Conservation (phyloP, 2,888 invertebrate genomes). For the Campoplex capitator region DNA sequence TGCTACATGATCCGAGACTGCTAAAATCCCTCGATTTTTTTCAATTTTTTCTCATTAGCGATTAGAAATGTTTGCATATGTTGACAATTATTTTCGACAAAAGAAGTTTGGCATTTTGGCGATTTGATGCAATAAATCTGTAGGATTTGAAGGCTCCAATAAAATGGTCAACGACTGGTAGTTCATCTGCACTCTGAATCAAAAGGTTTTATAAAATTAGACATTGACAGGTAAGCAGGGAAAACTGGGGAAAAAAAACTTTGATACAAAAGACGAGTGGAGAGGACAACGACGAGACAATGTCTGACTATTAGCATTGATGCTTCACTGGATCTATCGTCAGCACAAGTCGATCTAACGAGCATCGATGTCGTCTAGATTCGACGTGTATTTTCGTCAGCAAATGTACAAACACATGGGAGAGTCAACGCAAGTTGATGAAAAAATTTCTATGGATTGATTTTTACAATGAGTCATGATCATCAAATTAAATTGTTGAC, state of each 20-base stretch:
- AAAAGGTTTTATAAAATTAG: neutral
- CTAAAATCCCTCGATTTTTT: neutral
- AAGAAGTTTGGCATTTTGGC: too few relatives aligned
- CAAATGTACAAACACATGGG: constrained; percentile 1
- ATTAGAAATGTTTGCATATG: too few relatives aligned
- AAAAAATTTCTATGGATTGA: neutral
- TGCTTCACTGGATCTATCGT: constrained; percentile 54
- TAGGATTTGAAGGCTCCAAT: too few relatives aligned
- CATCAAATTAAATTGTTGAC: neutral
- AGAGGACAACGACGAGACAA: constrained; percentile 12
- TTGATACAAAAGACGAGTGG: neutral
- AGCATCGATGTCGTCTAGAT: constrained; percentile 44
- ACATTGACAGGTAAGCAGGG: neutral
- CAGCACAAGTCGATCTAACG: constrained; percentile 55
- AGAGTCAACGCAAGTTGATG: neutral
- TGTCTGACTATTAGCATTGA: constrained; percentile 63
- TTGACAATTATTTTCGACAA: too few relatives aligned
- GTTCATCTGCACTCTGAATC: too few relatives aligned
- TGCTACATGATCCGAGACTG: neutral
- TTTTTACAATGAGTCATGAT: neutral
- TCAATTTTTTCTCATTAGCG: neutral
- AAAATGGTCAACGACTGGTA: too few relatives aligned
- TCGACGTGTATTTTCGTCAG: constrained; percentile 44
- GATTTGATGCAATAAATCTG: too few relatives aligned
- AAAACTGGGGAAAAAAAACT: neutral